Percentiles rank a stretch among this genome's conserved stretches.
phyloP scores from a whole-genome alignment of 2,888 invertebrate species.

The Agapetus fuscipes region DNA sequence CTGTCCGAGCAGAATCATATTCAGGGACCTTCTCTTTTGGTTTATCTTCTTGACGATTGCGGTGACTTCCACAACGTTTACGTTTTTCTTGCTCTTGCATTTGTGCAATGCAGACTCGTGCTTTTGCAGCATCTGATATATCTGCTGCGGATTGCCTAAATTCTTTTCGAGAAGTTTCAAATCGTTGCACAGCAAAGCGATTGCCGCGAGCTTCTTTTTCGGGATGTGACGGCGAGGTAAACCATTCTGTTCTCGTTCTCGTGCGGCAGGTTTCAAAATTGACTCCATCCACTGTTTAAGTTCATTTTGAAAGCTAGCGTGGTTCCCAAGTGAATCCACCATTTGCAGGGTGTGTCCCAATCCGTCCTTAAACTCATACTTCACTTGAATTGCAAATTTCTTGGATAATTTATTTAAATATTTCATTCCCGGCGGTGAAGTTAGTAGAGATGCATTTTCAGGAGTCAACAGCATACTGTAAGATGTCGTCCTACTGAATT shows the following conservation, averaged over 20 bases:
- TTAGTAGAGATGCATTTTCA: neutral
- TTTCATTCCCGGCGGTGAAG: neutral
- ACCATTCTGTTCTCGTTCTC: too few species aligned
- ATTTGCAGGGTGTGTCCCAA: neutral
- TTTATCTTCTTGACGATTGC: slow-evolving; percentile 34
- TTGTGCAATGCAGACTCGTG: neutral
- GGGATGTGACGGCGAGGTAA: slow-evolving; percentile 26
- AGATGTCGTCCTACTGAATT: too few species aligned
- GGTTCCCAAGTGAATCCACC: neutral
- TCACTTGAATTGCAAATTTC: neutral
- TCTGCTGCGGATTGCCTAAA: slow-evolving; percentile 40
- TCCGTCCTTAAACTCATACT: neutral
- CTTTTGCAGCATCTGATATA: slow-evolving; percentile 24
- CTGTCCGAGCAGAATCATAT: slow-evolving; percentile 51
- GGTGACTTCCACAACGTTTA: slow-evolving; percentile 30
- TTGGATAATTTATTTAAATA: neutral
- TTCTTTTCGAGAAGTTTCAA: slow-evolving; percentile 35
- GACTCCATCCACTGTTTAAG: slow-evolving; percentile 9
- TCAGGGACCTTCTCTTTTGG: slow-evolving; percentile 38
- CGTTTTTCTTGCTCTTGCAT: neutral
- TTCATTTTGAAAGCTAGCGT: slow-evolving; percentile 9
- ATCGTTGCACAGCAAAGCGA: slow-evolving; percentile 31
- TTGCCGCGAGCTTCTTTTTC: slow-evolving; percentile 30
- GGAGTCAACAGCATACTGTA: neutral
- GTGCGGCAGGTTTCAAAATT: neutral